phyloP scores from a whole-genome alignment of 1,140 invertebrate genomes.

The Cecropterus lyciades region DNA sequence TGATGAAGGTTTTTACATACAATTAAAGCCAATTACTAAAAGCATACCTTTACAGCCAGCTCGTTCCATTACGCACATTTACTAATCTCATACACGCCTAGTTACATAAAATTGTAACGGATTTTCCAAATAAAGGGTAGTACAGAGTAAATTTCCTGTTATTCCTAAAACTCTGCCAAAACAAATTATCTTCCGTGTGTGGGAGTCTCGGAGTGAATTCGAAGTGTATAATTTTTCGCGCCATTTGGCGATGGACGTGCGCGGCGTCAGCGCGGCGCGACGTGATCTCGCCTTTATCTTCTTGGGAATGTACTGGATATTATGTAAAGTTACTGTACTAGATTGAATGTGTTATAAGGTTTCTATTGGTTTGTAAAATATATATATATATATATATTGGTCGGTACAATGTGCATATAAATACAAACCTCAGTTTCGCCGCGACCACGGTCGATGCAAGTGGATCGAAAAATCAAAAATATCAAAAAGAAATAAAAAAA shows the following conservation, averaged over 20 bases:
- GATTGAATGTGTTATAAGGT: too few relatives aligned
- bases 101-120: slow-evolving; percentile 1
- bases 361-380: too few relatives aligned
- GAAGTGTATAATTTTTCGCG: slow-evolving; percentile 72
- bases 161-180: slow-evolving; percentile 21
- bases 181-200: slow-evolving; percentile 33
- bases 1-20: too few relatives aligned
- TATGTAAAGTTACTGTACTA: neutral
- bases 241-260: slow-evolving; percentile 65
- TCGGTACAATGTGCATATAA: too few relatives aligned
- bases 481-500: too few relatives aligned
- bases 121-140: slow-evolving; percentile 8
- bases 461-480: too few relatives aligned
- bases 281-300: slow-evolving; percentile 46
- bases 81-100: neutral
- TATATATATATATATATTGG: too few relatives aligned
- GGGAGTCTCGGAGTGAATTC: slow-evolving; percentile 47
- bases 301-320: neutral
- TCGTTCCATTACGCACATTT: too few relatives aligned
- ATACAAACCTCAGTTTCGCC: too few relatives aligned
- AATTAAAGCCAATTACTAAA: neutral
- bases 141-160: slow-evolving; percentile 11
- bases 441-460: too few relatives aligned
- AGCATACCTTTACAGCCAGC: neutral
- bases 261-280: slow-evolving; percentile 56